Conservation (phyloP, 2,888 invertebrate genomes). For the Autographa gamma region DNA sequence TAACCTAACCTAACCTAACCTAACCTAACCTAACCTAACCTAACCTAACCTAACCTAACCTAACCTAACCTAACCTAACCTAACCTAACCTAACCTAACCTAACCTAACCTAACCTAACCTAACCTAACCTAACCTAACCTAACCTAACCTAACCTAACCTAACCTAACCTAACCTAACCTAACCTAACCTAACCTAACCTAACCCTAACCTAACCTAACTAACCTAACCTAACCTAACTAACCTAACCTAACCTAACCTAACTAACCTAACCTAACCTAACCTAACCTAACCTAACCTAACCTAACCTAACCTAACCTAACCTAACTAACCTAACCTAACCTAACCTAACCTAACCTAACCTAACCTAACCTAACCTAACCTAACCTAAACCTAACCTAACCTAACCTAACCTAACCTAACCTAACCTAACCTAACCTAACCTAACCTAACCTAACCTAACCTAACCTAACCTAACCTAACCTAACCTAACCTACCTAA, state of each 20-base stretch:
- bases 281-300: constrained; percentile 45
- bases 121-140: constrained; percentile 30
- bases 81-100: constrained; percentile 37
- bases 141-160: constrained; percentile 43
- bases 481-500: no score
- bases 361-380: no score
- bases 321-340: no score
- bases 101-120: constrained; percentile 21
- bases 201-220: constrained; percentile 39
- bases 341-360: no score
- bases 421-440: no score
- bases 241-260: constrained; percentile 39
- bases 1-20: constrained; percentile 38
- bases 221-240: constrained; percentile 42
- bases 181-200: constrained; percentile 43
- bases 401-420: no score
- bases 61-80: constrained; percentile 39
- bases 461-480: no score
- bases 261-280: constrained; percentile 35
- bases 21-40: constrained; percentile 40
- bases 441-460: no score
- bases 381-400: no score
- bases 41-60: constrained; percentile 38
- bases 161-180: constrained; percentile 42
- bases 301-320: constrained; percentile 21